Percentiles rank a stretch among this genome's conserved stretches.
Conservation (phyloP, 2,888 invertebrate genomes). For the Machimus rusticus region DNA sequence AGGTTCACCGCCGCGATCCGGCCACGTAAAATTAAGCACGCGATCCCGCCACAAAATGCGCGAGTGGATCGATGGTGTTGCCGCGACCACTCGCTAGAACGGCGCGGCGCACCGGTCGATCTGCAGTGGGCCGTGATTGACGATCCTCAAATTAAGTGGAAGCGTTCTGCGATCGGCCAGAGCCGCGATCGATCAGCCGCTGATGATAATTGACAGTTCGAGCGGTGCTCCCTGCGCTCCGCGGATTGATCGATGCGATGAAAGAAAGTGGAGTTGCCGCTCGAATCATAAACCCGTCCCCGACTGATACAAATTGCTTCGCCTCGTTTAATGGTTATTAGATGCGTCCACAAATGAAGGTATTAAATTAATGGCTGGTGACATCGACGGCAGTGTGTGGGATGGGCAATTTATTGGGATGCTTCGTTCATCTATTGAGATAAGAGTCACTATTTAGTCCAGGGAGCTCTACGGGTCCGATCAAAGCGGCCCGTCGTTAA, state of each 20-base stretch:
- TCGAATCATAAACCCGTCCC: constrained; percentile 1
- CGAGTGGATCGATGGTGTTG: neutral
- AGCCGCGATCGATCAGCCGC: neutral
- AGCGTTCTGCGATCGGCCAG: neutral
- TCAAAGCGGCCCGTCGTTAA: neutral
- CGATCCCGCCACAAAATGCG: neutral
- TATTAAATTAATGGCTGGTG: constrained; percentile 9
- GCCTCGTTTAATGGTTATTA: constrained; percentile 2
- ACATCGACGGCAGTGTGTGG: neutral
- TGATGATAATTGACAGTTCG: constrained; percentile 20
- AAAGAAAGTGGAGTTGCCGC: neutral
- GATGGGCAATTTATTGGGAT: neutral
- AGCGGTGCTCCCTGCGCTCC: neutral
- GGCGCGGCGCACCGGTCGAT: neutral
- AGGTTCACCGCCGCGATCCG: neutral
- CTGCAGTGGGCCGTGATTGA: constrained; percentile 14
- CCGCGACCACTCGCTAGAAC: neutral
- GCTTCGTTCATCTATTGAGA: neutral
- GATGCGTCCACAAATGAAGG: constrained; percentile 5
- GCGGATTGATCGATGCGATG: neutral
- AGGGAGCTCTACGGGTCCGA: neutral
- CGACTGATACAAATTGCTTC: constrained; percentile 12
- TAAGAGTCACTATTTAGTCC: neutral
- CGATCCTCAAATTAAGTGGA: constrained; percentile 35
- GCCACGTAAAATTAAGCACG: constrained; percentile 6